Base-by-base conservation (phyloP, 2,797 vertebrate genomes). In the Sparidentex hasta region DNA sequence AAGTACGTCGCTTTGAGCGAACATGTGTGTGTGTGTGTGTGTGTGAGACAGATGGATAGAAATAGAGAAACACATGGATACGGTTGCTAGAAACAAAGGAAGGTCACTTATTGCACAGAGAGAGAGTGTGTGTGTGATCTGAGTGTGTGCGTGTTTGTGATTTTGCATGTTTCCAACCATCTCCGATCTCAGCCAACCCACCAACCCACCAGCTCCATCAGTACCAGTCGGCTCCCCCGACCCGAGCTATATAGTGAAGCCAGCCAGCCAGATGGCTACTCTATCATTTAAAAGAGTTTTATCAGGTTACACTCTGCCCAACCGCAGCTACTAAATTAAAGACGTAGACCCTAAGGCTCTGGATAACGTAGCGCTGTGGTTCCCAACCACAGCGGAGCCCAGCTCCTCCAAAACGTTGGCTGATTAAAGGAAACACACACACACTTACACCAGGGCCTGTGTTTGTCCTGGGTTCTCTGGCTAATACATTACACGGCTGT, bases 1-100 rank as follows among this genome's bases (percentile, higher is more conserved):
- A 99, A 97, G 98, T 99, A 92, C 23, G 97, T 96, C 86, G 87
- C 76, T 69, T 65, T 20, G 33, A 5, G 27, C 65, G 25, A 63
- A 44, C 29, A 11, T 73, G 23, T 58, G 74, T 76, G 38, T 62
- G 47, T 58, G 74, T 76, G 38, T 62, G 47, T 23, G 13, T 76
- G 29, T 57, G 71, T 71, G 65, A 54, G 58, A 62, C 54, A 41
- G 55, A 69, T 64, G 50, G 77, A 71, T 57, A 58, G 65, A 75
- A 78, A 81, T 25, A 70, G 48, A 69, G 68, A 61, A 85, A 79
- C 76, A 81, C 69, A 70, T 84, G 68, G 88, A 87, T 87, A 90
- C 84, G 56, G 83, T 89, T 90, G 86, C 88, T 84, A 84, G 43
- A 88, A 87, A 86, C 55, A 58, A 78, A 78, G 47, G 51, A 78